Evolutionary conservation across 1,140 invertebrate genomes (phyloP).

Genomic region (Teleopsis dalmanni): DNA sequence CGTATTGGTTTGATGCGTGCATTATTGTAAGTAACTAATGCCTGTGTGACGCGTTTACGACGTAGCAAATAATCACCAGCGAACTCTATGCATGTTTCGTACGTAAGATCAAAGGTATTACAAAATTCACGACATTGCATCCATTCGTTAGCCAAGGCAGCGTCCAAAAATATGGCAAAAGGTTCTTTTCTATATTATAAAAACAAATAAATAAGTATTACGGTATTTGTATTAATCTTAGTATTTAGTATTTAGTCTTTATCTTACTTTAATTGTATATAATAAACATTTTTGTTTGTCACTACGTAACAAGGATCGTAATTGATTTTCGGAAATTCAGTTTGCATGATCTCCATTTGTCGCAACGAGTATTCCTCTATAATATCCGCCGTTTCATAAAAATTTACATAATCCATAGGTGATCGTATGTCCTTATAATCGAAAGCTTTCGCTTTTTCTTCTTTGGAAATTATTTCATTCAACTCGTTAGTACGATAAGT

Average conservation of each 20-base stretch:
- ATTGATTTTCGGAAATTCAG: constrained; percentile 39
- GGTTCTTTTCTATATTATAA: constrained; percentile 47
- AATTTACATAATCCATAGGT: constrained; percentile 38
- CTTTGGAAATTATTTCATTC: constrained; percentile 36
- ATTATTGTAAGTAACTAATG: constrained; percentile 63
- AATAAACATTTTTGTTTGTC: constrained; percentile 61
- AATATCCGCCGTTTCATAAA: constrained; percentile 31
- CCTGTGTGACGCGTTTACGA: constrained; percentile 56
- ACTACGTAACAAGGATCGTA: constrained; percentile 64
- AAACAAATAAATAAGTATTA: background rate
- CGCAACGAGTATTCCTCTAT: constrained; percentile 30
- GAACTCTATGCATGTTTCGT: constrained; percentile 61
- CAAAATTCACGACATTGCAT: constrained; percentile 41
- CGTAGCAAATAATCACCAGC: constrained; percentile 63
- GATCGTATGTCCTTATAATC: constrained; percentile 42
- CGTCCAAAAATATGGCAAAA: constrained; percentile 58
- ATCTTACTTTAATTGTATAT: constrained; percentile 53
- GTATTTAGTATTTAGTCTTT: background rate
- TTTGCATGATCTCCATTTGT: constrained; percentile 40
- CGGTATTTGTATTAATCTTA: background rate
- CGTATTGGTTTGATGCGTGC: constrained; percentile 63
- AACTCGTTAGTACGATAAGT: constrained; percentile 19
- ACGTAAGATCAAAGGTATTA: constrained; percentile 56
- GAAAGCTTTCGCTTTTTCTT: constrained; percentile 49
- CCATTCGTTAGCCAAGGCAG: constrained; percentile 30